Percentiles rank a stretch among this genome's conserved stretches.
Evolutionary conservation across 2,113 vertebrate species (phyloP).

Genomic region (Cnemophilus loriae): DNA sequence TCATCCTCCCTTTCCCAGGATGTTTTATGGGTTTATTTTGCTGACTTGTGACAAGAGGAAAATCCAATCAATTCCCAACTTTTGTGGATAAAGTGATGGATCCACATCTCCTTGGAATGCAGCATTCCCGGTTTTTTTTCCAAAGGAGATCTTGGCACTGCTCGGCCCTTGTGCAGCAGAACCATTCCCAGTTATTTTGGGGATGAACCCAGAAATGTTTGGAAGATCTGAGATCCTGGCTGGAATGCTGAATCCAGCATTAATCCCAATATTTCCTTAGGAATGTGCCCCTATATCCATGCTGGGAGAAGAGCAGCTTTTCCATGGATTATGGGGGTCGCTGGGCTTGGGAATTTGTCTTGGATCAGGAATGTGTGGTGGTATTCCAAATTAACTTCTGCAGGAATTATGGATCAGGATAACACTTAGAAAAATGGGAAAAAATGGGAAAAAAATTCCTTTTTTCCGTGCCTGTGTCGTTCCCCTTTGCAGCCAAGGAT

Average conservation of each 20-base stretch:
- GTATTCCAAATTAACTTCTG: too few relatives aligned
- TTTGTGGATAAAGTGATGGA: not conserved
- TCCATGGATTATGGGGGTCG: rapidly evolving
- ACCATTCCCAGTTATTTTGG: not conserved
- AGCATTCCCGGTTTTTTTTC: not conserved
- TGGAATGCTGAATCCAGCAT: not conserved
- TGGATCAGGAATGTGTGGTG: not conserved
- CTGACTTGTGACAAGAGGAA: not conserved
- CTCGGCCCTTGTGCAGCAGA: not conserved
- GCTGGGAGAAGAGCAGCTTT: not conserved
- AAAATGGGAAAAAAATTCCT: not conserved
- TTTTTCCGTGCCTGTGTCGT: rapidly evolving
- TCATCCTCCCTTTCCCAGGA: not conserved
- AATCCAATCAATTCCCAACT: not conserved
- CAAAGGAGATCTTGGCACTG: rapidly evolving
- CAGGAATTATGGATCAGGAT: too few relatives aligned
- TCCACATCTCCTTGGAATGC: rapidly evolving
- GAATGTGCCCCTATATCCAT: rapidly evolving
- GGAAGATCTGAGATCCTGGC: not conserved
- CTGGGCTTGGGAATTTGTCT: not conserved
- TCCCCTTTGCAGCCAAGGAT: not conserved
- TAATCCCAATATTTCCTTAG: too few relatives aligned
- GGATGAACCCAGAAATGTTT: not conserved
- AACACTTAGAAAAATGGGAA: too few relatives aligned
- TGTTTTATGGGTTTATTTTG: not conserved